Evolutionary conservation across 2,888 invertebrate species (phyloP).

Genomic region (Vandiemenella viatica): DNA sequence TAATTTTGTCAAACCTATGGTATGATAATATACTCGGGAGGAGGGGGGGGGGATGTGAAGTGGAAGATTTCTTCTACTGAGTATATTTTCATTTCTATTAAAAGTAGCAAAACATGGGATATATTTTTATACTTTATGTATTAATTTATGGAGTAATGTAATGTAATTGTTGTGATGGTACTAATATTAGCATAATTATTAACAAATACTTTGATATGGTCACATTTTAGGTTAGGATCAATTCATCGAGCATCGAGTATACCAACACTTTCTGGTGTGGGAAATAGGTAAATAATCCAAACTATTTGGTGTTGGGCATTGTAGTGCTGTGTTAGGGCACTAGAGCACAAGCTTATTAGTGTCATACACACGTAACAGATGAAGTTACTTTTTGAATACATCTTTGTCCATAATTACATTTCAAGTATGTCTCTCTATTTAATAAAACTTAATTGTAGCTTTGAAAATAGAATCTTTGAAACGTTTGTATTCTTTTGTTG

Average conservation of each 20-base stretch:
- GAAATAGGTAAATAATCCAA: slow-evolving; percentile 57
- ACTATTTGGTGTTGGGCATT: background rate
- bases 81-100: background rate
- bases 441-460: background rate
- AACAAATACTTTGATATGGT: slow-evolving; percentile 1
- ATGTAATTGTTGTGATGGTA: background rate
- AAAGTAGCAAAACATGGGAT: background rate
- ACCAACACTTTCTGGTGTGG: slow-evolving; percentile 64
- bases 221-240: slow-evolving; percentile 42
- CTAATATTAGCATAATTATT: background rate
- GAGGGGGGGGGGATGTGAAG: too few species aligned
- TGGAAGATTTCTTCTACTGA: too few species aligned
- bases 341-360: background rate
- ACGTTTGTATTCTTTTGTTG: background rate
- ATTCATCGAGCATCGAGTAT: slow-evolving; percentile 84
- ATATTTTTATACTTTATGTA: background rate
- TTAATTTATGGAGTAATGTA: background rate
- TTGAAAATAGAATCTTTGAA: background rate
- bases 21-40: too few species aligned
- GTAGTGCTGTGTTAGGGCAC: background rate
- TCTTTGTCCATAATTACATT: background rate
- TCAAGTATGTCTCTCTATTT: background rate
- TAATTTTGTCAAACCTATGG: too few species aligned
- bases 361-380: background rate
- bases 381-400: background rate